These are phyloP conservation scores for Rambutsinella grinnellia DNA, from an alignment of 2,888 invertebrate species.

Conservation along the genomic window DNA sequence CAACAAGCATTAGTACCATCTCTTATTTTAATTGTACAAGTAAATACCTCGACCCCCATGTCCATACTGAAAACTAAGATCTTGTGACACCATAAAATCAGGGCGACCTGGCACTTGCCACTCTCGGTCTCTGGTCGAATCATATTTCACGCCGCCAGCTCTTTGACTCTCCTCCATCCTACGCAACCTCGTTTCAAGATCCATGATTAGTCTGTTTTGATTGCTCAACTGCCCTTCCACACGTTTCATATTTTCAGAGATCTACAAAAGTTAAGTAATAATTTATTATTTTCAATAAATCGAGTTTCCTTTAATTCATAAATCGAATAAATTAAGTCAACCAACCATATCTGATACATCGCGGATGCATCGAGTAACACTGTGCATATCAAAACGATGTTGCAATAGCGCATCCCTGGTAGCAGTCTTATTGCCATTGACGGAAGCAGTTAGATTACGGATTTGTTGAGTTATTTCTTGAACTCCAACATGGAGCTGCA, in stretches of 20 bases:
- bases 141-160: background rate
- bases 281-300: background rate
- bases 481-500: conserved; percentile 24
- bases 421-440: conserved; percentile 30
- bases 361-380: conserved; percentile 28
- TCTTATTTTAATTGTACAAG: background rate
- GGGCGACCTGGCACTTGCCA: conserved; percentile 43
- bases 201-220: conserved; percentile 35
- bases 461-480: conserved; percentile 46
- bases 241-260: conserved; percentile 46
- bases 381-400: conserved; percentile 47
- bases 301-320: too few species aligned
- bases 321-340: background rate
- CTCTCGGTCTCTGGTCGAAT: conserved; percentile 20
- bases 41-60: conserved; percentile 32
- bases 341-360: conserved; percentile 43
- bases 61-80: conserved; percentile 31
- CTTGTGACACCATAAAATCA: conserved; percentile 41
- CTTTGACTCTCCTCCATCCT: conserved; percentile 39
- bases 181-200: conserved; percentile 37
- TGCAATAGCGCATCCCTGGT: conserved; percentile 41
- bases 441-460: conserved; percentile 24
- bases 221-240: conserved; percentile 20
- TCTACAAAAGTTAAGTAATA: background rate
- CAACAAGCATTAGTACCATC: background rate